Evolutionary conservation across 2,113 vertebrate species (phyloP).

Genomic region (Solea solea): DNA sequence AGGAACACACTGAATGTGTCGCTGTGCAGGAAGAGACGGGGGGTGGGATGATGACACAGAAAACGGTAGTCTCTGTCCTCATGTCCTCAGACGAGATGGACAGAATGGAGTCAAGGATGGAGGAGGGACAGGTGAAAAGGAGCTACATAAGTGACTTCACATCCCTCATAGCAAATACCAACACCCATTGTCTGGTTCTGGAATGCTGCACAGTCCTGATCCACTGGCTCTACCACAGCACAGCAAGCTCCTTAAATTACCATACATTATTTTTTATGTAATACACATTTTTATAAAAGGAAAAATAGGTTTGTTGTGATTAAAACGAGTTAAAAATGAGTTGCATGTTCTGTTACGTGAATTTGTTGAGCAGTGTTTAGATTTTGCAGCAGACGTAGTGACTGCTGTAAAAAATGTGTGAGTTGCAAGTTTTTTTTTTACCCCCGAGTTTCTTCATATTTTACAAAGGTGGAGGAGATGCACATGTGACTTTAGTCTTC

Average conservation of each 20-base stretch:
- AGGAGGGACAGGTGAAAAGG: neutral
- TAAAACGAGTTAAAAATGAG: neutral
- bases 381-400: too few relatives aligned
- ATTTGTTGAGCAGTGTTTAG: neutral
- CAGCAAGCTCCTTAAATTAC: neutral
- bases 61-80: constrained; percentile 5
- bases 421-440: too few relatives aligned
- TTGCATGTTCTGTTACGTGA: neutral
- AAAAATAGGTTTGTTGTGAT: constrained; percentile 32
- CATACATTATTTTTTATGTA: constrained; percentile 12
- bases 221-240: neutral
- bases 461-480: neutral
- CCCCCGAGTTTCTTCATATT: neutral
- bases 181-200: neutral
- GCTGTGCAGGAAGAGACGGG: neutral
- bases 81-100: constrained; percentile 3
- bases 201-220: constrained; percentile 4
- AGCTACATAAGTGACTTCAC: too few relatives aligned
- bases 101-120: neutral
- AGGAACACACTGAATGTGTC: neutral
- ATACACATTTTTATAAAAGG: constrained; percentile 43
- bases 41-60: constrained; percentile 6
- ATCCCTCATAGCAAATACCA: neutral
- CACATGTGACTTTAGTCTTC: neutral
- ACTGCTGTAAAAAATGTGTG: neutral